Base-by-base conservation (phyloP, 2,888 invertebrate species). In the Caenorhabditis doughertyi region DNA sequence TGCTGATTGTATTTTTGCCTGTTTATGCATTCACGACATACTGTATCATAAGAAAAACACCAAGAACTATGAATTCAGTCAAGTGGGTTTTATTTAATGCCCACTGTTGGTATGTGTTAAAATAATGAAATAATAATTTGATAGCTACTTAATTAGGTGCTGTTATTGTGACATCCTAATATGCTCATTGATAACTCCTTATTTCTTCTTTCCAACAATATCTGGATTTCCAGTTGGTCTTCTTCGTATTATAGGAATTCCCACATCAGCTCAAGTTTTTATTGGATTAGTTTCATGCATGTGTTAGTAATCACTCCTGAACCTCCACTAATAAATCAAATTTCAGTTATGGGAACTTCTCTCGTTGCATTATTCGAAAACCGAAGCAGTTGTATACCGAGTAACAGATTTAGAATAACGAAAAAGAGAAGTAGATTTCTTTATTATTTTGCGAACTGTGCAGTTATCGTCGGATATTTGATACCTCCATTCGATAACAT, bases 161-260 rank as follows among this genome's bases (percentile, higher is more conserved):
- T 68, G 42, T 23, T 68, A 62, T 16, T 39, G 58, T 23, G 77
- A 77, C 16, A 68, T 77, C 2, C n/a, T 68, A 13, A 42, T 70
- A 8, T 77, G 77, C 23, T 77, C 68, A 7, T 68, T 77, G 4
- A 77, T 77, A 21, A 77, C 77, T 27, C 77, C 77, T 1, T 77
- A 77, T 55, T 77, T 77, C 23, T 77, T 68, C n/a, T 77, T 77
- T 23, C 77, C 77, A 18, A 68, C 68, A 21, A 62, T 77, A 16
- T 68, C 77, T 29, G 68, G 77, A 1, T 77, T 77, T 13, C 68
- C 68, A 0, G 68, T 77, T 3, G 77, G 77, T 5, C 53, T 77
- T 11, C 51, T 77, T 1, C 76, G 76, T 11, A 42, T 68, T 4
- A 8, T 76, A 5, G 67, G 51, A 47, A 47, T 76, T 21, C 76